Percentiles rank a stretch among this genome's conserved stretches.
These are phyloP conservation scores for Melanotaenia pygmaea DNA, from an alignment of 2,797 vertebrate genomes.

Conservation along the genomic window DNA sequence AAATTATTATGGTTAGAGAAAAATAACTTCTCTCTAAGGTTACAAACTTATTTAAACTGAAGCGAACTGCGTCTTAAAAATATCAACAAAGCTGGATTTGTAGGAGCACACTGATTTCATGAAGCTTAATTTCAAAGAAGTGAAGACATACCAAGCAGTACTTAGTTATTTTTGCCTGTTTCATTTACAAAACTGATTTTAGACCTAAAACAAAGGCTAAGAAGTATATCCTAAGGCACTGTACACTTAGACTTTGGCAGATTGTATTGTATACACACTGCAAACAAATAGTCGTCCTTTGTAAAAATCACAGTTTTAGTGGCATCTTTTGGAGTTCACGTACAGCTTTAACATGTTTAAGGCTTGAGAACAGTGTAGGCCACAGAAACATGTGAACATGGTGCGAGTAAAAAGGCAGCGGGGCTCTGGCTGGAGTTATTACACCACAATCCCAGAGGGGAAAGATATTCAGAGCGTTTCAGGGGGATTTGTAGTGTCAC, in stretches of 20 bases:
- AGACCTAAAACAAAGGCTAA: slow-evolving; percentile 47
- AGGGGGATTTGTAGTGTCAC: slow-evolving; percentile 53
- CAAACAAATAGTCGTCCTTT: slow-evolving; percentile 87
- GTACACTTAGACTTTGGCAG: slow-evolving; percentile 98
- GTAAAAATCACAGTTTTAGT: slow-evolving; percentile 94
- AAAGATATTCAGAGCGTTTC: slow-evolving; percentile 28
- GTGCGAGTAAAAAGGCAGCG: slow-evolving; percentile 72
- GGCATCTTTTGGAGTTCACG: slow-evolving; percentile 91
- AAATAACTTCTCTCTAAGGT: slow-evolving; percentile 46
- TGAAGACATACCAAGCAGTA: slow-evolving; percentile 57
- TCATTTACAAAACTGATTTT: slow-evolving; percentile 47
- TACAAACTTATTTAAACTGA: slow-evolving; percentile 25
- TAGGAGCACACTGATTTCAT: slow-evolving; percentile 62
- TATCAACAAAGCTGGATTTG: slow-evolving; percentile 35
- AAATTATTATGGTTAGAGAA: slow-evolving; percentile 39
- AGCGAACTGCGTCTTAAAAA: slow-evolving; percentile 39
- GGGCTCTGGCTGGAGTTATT: slow-evolving; percentile 50
- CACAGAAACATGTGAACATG: slow-evolving; percentile 66
- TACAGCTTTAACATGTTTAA: slow-evolving; percentile 87
- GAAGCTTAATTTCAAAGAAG: slow-evolving; percentile 50
- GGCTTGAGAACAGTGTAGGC: slow-evolving; percentile 85
- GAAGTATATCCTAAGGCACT: slow-evolving; percentile 93
- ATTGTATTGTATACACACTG: slow-evolving; percentile 89
- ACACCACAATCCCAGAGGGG: slow-evolving; percentile 30
- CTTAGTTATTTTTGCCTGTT: slow-evolving; percentile 46